Evolutionary conservation across 2,888 invertebrate species (phyloP), one percentile per base, ranked within the genome.

Genomic region (Platycheirus albimanus): DNA sequence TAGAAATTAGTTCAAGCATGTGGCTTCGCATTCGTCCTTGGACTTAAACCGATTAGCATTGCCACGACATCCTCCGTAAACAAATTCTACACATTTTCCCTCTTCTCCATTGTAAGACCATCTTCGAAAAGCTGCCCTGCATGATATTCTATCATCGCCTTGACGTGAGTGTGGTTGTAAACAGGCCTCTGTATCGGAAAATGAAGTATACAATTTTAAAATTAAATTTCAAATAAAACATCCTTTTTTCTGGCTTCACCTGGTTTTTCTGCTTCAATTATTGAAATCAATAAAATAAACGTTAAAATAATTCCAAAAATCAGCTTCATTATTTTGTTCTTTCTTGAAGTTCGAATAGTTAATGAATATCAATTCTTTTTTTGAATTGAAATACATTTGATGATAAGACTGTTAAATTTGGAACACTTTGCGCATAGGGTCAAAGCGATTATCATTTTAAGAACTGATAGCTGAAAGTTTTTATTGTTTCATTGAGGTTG

Each of bases 251-350:
- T 24, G 30, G 1, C 8, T 8, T 8, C 7, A 45, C 45, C 19
- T 13, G 43, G 38, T 61, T 61, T 61, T 19, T 61, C 13, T 7
- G 61, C 43, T 19, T 43, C 61, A 28, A 45, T 45, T 1, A 61
- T 3, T 30, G 30, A 5, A 17, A 45, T 0, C 7, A 61, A 61
- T 43, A 61, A 15, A 11, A 61, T 30, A 1, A 61, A 15, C 6
- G 24, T 33, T 33, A 33, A 33, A 33, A 33, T 33, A 6, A 33
- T 1, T 33, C 8, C 24, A 24, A 3, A 24, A 24, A 24, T 4
- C 24, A 24, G 6, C 6, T 24, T 3, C 24, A 24, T 24, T 24
- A 6, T 24, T 4, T 24, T 24, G 24, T 24, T 24, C 24, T 24
- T 24, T 24, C 24, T 24, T 24, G 24, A 24, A 24, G 24, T 24